These are phyloP conservation scores for Trachymyrmex cornetzi DNA, from an alignment of 1,140 invertebrate genomes.

Conservation along the genomic window DNA sequence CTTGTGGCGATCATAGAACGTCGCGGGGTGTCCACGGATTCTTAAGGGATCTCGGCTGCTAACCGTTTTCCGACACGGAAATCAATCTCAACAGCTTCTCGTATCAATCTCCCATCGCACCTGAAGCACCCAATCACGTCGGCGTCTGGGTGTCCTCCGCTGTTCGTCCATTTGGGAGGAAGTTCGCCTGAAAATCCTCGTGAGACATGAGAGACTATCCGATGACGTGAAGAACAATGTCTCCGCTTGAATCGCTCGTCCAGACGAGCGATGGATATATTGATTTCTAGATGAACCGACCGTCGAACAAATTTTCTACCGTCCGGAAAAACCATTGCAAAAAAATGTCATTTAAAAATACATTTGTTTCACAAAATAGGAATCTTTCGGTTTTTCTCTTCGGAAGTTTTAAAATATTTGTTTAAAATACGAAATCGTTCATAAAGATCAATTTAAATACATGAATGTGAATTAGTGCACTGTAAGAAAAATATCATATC, in stretches of 20 bases:
- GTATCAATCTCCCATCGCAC: conserved; percentile 76
- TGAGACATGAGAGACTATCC: conserved; percentile 36
- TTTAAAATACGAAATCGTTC: not conserved
- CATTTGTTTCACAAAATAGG: not conserved
- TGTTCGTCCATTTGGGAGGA: conserved; percentile 33
- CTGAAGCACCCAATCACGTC: conserved; percentile 66
- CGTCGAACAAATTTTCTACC: conserved; percentile 6
- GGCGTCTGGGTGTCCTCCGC: conserved; percentile 21
- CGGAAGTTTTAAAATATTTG: not conserved
- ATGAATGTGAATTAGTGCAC: conserved; percentile 9
- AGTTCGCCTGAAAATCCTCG: conserved; percentile 52
- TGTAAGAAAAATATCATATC: not conserved
- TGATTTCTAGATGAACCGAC: conserved; percentile 36
- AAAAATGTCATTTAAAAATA: conserved; percentile 4
- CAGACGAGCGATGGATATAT: conserved; percentile 62
- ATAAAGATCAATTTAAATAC: not conserved
- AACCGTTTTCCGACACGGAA: conserved; percentile 66
- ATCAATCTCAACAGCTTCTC: conserved; percentile 77
- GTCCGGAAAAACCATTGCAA: conserved; percentile 3
- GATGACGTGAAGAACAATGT: conserved; percentile 34
- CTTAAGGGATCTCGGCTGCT: conserved; percentile 26
- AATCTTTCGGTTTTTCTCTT: conserved; percentile 5
- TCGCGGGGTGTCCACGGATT: conserved; percentile 4
- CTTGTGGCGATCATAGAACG: conserved; percentile 41
- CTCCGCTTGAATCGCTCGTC: conserved; percentile 29